Conservation (phyloP, 1,140 invertebrate genomes). For the Oppia nitens region DNA sequence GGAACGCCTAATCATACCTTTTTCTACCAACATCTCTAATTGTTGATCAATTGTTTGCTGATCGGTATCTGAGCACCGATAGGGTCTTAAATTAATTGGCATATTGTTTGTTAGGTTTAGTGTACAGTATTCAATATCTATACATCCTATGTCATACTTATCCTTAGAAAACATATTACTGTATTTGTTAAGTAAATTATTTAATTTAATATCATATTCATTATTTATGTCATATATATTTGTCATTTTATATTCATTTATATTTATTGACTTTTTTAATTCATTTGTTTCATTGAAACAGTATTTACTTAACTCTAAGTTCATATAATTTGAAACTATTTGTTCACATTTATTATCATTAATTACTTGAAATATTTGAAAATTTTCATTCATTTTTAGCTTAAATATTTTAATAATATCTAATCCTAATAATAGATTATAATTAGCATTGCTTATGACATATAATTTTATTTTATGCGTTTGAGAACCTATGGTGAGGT, state of each 20-base stretch:
- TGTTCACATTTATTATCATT: background rate
- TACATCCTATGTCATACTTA: background rate
- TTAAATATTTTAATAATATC: background rate
- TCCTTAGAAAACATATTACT: background rate
- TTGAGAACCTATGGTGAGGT: background rate
- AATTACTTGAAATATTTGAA: background rate
- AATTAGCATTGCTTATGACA: background rate
- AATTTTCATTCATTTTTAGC: background rate
- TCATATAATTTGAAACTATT: background rate
- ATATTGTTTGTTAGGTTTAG: constrained; percentile 2
- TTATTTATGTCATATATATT: background rate
- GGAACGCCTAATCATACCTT: constrained; percentile 6
- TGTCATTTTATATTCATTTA: background rate
- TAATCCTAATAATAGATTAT: background rate
- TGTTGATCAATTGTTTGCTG: constrained; percentile 7
- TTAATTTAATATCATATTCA: background rate
- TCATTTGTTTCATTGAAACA: background rate
- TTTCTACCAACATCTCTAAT: constrained; percentile 5
- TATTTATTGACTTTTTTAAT: background rate
- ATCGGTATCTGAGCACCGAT: constrained; percentile 3
- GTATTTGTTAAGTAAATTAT: background rate
- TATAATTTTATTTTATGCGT: background rate
- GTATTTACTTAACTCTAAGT: background rate
- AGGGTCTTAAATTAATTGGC: constrained; percentile 8
- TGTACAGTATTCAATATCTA: background rate